Base-by-base conservation (phyloP, 2,113 vertebrate species). In the Callospermophilus lateralis region DNA sequence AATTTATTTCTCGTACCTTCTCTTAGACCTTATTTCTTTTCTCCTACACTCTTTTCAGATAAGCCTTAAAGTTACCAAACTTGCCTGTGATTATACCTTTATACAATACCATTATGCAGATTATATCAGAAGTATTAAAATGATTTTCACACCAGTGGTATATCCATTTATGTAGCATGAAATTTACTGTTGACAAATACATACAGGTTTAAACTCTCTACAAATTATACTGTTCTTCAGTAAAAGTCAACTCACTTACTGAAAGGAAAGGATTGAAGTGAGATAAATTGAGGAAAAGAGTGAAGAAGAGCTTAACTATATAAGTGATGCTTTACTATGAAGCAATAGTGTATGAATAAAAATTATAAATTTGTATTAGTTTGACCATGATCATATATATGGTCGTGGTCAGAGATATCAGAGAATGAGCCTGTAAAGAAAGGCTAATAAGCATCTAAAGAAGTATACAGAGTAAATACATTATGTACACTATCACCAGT, bases 91-190 rank as follows among this genome's bases (percentile, higher is more conserved):
- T 88, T 94, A 91, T 39, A 79, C 16, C 37, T 65, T 81, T n/a
- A 72, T 55, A 17, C 39, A 68, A 45, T 12, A 26, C 92, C n/a
- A 32, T 87, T 84, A 24, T 61, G 6, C 1, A 84, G 20, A 51
- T 88, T 91, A 79, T 8, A 61, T 17, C 22, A n/a, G n/a, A 88
- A 9, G 53, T n/a, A 45, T 84, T 92, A 79, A 84, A 83, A 89
- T 22, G 76, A 79, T 8, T 30, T 73, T 74, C 16, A 28, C 73
- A 84, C 61, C 34, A 48, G 55, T 51, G 13, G 51, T 3, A 24
- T 81, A 15, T 77, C 55, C 79, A 34, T 45, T 61, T 72, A 48
- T n/a, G 55, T 22, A 58, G 39, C 77, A 65, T 65, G 34, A 84
- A 95, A 88, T 88, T 4, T 87, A 81, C 15, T 42, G 32, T 63